These are phyloP conservation scores for Hippocampus kuda DNA, from an alignment of 2,797 vertebrate genomes.

Conservation along the genomic window DNA sequence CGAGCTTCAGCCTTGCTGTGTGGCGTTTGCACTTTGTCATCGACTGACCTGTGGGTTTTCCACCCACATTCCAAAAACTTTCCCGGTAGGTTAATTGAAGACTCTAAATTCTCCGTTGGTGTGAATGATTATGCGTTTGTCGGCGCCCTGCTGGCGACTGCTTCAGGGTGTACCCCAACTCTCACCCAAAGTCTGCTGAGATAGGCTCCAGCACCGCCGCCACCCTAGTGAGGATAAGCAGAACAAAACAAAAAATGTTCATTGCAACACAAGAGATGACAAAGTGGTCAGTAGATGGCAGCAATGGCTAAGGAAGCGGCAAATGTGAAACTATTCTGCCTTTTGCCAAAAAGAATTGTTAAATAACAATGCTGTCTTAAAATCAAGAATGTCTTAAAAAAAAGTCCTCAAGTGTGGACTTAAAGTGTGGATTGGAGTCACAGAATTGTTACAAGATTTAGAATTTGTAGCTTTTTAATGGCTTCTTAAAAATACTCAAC, in stretches of 20 bases:
- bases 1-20: background rate
- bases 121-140: background rate
- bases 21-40: background rate
- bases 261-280: background rate
- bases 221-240: too few species aligned
- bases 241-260: too few species aligned
- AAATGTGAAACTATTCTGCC: background rate
- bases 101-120: background rate
- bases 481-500: too few species aligned
- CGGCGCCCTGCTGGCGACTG: conserved; percentile 48
- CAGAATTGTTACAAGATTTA: too few species aligned
- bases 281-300: conserved; percentile 58
- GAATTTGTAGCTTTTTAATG: too few species aligned
- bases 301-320: conserved; percentile 30
- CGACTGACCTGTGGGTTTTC: background rate
- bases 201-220: too few species aligned
- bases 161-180: conserved; percentile 88
- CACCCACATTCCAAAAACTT: background rate
- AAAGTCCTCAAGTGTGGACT: accelerated
- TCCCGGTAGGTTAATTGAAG: background rate
- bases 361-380: background rate
- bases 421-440: too few species aligned
- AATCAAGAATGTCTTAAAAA: background rate
- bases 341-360: background rate
- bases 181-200: background rate